Evolutionary conservation across 2,888 invertebrate genomes (phyloP).

Genomic region (Villa cingulata): DNA sequence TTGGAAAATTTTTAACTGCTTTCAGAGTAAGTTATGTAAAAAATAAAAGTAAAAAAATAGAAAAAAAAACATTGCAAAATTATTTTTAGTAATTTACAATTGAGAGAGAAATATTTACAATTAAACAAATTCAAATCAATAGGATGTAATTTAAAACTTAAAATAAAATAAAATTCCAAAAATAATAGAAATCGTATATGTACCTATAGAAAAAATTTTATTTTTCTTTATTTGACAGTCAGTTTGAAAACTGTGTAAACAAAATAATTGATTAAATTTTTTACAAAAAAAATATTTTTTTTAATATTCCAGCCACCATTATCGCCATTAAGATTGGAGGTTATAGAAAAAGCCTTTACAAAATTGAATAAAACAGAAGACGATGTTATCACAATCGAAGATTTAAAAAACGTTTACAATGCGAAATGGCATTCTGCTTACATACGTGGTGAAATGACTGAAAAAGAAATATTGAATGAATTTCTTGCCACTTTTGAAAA

Average conservation of each 20-base stretch:
- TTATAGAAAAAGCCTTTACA: slow-evolving; percentile 66
- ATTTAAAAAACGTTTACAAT: slow-evolving; percentile 64
- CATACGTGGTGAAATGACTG: slow-evolving; percentile 75
- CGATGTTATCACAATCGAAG: slow-evolving; percentile 62
- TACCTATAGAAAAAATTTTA: too few relatives aligned
- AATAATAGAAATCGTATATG: too few relatives aligned
- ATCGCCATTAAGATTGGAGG: slow-evolving; percentile 54
- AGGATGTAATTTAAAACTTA: too few relatives aligned
- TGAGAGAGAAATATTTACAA: too few relatives aligned
- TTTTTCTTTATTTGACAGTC: too few relatives aligned
- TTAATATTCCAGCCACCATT: slow-evolving; percentile 90
- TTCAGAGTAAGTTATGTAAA: slow-evolving; percentile 64
- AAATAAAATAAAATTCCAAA: too few relatives aligned
- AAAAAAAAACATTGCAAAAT: too few relatives aligned
- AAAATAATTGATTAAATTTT: not conserved
- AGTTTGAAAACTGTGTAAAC: too few relatives aligned
- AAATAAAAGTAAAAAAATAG: too few relatives aligned
- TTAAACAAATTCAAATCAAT: too few relatives aligned
- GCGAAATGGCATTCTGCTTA: slow-evolving; percentile 70
- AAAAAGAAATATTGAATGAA: slow-evolving; percentile 61
- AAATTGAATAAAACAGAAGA: slow-evolving; percentile 83
- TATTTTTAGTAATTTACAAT: too few relatives aligned
- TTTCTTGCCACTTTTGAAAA: slow-evolving; percentile 78
- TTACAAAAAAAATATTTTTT: slow-evolving; percentile 16
- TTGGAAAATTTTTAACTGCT: slow-evolving; percentile 75